These are phyloP conservation scores for Drosophila nebulosa DNA, from an alignment of 1,140 invertebrate species.

Conservation along the genomic window DNA sequence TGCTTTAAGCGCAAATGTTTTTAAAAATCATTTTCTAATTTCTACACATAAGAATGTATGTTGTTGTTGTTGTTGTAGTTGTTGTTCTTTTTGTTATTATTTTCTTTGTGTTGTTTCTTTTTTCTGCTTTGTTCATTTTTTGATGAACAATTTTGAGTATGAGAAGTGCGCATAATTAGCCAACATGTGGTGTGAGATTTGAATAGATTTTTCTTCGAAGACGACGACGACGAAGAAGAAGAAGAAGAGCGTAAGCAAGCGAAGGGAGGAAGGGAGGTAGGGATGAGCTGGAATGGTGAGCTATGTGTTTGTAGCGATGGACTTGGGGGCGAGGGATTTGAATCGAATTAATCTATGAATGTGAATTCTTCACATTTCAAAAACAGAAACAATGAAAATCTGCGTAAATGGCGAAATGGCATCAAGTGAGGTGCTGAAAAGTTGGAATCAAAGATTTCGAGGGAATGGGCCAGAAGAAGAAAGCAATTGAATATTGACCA, in stretches of 20 bases:
- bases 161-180: conserved; percentile 61
- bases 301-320: too few relatives aligned
- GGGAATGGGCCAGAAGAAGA: neutral
- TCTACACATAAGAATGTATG: neutral
- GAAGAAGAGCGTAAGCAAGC: conserved; percentile 6
- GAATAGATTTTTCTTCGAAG: neutral
- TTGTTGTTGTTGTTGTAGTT: neutral
- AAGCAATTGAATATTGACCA: neutral
- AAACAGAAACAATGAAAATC: conserved; percentile 14
- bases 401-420: conserved; percentile 22
- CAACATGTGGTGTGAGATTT: conserved; percentile 47
- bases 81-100: too few relatives aligned
- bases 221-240: neutral
- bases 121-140: conserved; percentile 12
- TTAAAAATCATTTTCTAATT: too few relatives aligned
- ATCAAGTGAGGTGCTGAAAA: neutral
- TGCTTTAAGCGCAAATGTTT: conserved; percentile 18
- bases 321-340: neutral
- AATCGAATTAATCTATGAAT: conserved; percentile 46
- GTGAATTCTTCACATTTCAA: conserved; percentile 15
- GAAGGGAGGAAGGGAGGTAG: too few relatives aligned
- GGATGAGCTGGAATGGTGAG: too few relatives aligned
- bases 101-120: neutral
- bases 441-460: neutral
- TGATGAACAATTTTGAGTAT: conserved; percentile 53